phyloP scores from a whole-genome alignment of 2,888 invertebrate genomes.

The Emmelina monodactyla region DNA sequence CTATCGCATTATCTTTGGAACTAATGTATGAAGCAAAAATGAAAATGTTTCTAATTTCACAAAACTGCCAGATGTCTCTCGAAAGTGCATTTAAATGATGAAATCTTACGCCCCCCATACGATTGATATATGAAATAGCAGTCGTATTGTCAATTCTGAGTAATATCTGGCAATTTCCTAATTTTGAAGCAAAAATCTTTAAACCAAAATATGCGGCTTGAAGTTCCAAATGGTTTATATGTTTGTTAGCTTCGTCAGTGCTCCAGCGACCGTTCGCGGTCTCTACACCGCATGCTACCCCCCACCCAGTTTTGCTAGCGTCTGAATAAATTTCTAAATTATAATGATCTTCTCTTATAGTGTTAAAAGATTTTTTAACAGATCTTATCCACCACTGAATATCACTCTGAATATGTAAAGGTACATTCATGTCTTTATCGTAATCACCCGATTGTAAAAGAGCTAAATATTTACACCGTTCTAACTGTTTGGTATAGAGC shows the following conservation, averaged over 20 bases:
- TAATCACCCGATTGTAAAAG: neutral
- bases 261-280: conserved; percentile 3
- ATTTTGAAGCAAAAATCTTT: conserved; percentile 5
- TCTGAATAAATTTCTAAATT: conserved; percentile 17
- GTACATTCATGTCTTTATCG: neutral
- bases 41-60: conserved; percentile 12
- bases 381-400: conserved; percentile 14
- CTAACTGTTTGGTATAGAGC: conserved; percentile 8
- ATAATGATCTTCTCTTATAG: conserved; percentile 10
- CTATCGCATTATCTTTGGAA: conserved; percentile 7
- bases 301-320: conserved; percentile 18
- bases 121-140: conserved; percentile 9
- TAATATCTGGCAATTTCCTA: conserved; percentile 15
- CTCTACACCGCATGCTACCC: conserved; percentile 7
- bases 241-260: neutral
- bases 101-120: conserved; percentile 7
- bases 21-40: conserved; percentile 17
- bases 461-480: neutral
- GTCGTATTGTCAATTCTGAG: conserved; percentile 18
- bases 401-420: conserved; percentile 1
- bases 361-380: conserved; percentile 4
- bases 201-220: conserved; percentile 1
- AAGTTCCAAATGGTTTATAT: conserved; percentile 2
- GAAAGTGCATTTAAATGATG: conserved; percentile 8
- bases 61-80: conserved; percentile 18